Evolutionary conservation across 2,113 vertebrate species (phyloP), one percentile per base, ranked within the genome.

Genomic region (Hemibagrus wyckioides): DNA sequence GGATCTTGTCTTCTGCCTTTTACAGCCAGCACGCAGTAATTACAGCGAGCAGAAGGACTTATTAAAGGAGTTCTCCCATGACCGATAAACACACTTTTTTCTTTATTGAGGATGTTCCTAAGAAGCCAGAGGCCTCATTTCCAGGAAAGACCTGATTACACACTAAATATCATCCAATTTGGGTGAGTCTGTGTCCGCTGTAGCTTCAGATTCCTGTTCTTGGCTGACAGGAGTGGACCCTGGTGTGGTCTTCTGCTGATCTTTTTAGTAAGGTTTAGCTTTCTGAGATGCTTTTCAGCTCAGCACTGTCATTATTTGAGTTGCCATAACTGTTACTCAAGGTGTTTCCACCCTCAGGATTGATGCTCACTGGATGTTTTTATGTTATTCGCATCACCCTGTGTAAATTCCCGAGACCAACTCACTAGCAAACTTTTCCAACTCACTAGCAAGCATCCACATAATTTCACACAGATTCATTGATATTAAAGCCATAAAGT

Each of bases 31-130:
- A 11, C n/a, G 54, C 50, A 19, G 71, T 83, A 82, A 90, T 88
- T 90, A 90, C 69, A 89, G 83, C n/a, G 7, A 52, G 86, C 57
- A 73, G 88, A 87, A 80, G 67, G n/a, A 75, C 59, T 80, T 84
- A 63, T 75, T 36, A 82, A 69, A 44, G 59, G 30, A 52, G n/a
- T 54, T 87, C 89, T 79, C 82, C 67, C 14, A 36, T 80, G 63
- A 80, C 77, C 67, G 75, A 67, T 85, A 87, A 82, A 86, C 73
- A 75, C 73, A 30, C 36, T 6, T 44, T 86, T 69, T 54, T 23
- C 69, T 48, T 77, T 85, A 39, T 30, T 85, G 25, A 59, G 57
- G 73, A 54, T 48, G 57, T 67, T 63, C 76, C 61, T 54, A 75
- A 8, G 59, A 50, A n/a, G 50, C 57, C 44, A 54, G 75, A 39